Evolutionary conservation across 2,888 invertebrate genomes (phyloP), one percentile per base, ranked within the genome.

Genomic region (Coelopa pilipes): DNA sequence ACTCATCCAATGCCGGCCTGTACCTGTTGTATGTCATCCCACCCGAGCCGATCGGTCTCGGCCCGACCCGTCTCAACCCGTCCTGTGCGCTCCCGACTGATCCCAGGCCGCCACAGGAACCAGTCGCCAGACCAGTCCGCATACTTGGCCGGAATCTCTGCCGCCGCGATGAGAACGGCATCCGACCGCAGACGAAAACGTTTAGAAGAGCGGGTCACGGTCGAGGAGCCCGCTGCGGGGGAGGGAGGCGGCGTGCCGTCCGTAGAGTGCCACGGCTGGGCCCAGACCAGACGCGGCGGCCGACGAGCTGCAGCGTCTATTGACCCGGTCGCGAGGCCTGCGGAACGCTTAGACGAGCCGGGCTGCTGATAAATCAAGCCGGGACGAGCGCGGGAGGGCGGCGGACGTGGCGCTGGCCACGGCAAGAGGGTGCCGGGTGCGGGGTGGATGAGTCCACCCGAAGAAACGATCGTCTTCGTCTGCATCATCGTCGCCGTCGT

Each of bases 281-380:
- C 10, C 13, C 0, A 21, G 34, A 34, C 34, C 34, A 34, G 34
- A 34, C 34, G 34, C 34, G 34, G 7, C 34, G 34, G 34, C n/a
- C n/a, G n/a, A n/a, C n/a, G n/a, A 34, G 4, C 34, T 34, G 34
- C 34, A 34, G 34, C 71, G 71, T 71, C 34, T 71, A 71, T 65
- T 71, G 71, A 71, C 71, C 71, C 65, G 46, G 60, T 50, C 21
- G 45, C 24, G 55, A 53, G 53, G 5, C 34, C 49, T 15, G 69
- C 21, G 60, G 10, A 21, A 69, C 12, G 24, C 34, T 34, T 17
- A 45, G 68, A 45, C n/a, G 49, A 34, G 15, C 0, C 17, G 11
- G 65, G 63, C 45, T 65, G 12, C 21, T 62, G 4, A 15, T 13
- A 62, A 45, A 34, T 21, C 62, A 15, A n/a, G 5, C 45, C 12